Percentiles rank a stretch among this genome's conserved stretches.
Conservation (phyloP, 2,888 invertebrate species). For the Leptarthrus brevirostris region DNA sequence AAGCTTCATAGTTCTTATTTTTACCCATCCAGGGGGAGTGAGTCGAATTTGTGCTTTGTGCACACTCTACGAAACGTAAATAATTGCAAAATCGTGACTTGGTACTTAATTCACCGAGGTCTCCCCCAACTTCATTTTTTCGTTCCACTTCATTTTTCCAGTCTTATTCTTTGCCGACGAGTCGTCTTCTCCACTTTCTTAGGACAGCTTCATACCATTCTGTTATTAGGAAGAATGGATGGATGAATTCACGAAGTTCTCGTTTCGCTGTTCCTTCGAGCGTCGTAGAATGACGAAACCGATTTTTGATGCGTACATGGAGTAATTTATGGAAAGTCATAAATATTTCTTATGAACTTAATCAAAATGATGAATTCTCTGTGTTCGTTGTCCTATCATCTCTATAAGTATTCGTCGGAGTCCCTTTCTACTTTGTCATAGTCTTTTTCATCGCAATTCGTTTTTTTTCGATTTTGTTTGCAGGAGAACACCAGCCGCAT, state of each 20-base stretch:
- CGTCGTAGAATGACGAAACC: conserved; percentile 26
- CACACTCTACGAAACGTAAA: conserved; percentile 54
- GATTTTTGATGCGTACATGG: conserved; percentile 51
- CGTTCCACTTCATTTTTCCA: conserved; percentile 34
- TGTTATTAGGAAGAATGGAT: conserved; percentile 28
- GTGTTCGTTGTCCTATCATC: conserved; percentile 35
- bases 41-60: conserved; percentile 51
- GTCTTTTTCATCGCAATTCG: conserved; percentile 7
- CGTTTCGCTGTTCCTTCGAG: neutral
- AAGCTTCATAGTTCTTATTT: too few relatives aligned
- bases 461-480: conserved; percentile 9
- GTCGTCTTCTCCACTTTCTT: conserved; percentile 12
- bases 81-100: conserved; percentile 56
- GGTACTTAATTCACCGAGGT: conserved; percentile 53
- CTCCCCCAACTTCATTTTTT: conserved; percentile 26
- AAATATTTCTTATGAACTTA: conserved; percentile 55
- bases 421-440: conserved; percentile 18
- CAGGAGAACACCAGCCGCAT: neutral
- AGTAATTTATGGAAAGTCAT: conserved; percentile 54
- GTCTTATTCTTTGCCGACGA: conserved; percentile 19
- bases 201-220: conserved; percentile 40
- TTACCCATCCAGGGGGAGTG: neutral
- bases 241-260: neutral
- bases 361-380: conserved; percentile 54
- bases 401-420: neutral